Conservation (phyloP, 1,140 invertebrate genomes). For the Drosophila funebris region DNA sequence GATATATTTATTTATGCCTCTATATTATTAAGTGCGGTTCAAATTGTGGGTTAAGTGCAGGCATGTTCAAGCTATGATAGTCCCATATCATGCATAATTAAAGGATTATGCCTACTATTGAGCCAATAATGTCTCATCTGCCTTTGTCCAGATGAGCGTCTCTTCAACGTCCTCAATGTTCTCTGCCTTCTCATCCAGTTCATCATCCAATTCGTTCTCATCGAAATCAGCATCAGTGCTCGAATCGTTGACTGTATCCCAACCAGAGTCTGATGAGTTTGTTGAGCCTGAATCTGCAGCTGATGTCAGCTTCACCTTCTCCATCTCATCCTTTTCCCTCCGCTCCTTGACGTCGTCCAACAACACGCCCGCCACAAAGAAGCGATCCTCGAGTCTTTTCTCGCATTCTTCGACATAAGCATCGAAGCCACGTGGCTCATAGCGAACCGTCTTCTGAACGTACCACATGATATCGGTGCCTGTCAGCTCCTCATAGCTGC, state of each 20-base stretch:
- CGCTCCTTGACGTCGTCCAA: background rate
- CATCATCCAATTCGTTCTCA: background rate
- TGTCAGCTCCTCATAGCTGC: background rate
- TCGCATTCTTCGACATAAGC: conserved; percentile 14
- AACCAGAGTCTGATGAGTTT: background rate
- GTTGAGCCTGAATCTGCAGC: too few relatives aligned
- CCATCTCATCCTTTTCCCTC: background rate
- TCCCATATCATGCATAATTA: conserved; percentile 3
- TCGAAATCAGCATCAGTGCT: background rate
- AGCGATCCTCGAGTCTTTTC: conserved; percentile 39
- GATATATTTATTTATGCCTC: conserved; percentile 53
- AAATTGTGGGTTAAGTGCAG: conserved; percentile 57
- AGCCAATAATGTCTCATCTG: background rate
- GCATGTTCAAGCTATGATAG: background rate
- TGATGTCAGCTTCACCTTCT: too few relatives aligned
- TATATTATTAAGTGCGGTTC: conserved; percentile 15
- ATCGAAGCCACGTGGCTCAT: background rate
- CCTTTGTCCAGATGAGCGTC: background rate
- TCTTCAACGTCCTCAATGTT: background rate
- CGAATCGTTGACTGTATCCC: background rate
- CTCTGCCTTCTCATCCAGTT: background rate
- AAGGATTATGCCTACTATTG: background rate
- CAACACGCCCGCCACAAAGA: conserved; percentile 37
- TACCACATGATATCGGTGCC: conserved; percentile 38
- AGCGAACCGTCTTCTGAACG: background rate